A percentile compares a stretch with the other conserved stretches of the same genome.
These are phyloP conservation scores for Chrysochloris asiatica DNA, from an alignment of 2,113 vertebrate species.

Conservation along the genomic window DNA sequence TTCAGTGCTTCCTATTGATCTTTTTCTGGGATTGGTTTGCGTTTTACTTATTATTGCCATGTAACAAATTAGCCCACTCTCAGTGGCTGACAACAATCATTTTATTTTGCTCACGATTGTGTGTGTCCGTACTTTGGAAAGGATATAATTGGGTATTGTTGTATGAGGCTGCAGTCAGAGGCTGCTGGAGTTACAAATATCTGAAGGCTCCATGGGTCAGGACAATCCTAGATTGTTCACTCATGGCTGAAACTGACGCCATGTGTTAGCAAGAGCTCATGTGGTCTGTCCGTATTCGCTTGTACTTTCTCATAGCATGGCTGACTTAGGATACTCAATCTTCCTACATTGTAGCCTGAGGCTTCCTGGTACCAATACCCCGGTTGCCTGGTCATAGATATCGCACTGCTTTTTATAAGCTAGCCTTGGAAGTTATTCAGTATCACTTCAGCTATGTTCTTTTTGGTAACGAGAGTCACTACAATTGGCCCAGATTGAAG, in stretches of 20 bases:
- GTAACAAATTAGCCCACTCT: not conserved
- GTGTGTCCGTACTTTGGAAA: not conserved
- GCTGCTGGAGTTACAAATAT: not conserved
- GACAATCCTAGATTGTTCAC: not conserved
- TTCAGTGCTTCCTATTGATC: not conserved
- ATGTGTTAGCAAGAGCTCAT: not conserved
- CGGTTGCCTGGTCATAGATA: too few relatives aligned
- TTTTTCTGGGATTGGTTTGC: slow-evolving; percentile 8
- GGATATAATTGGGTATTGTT: too few relatives aligned
- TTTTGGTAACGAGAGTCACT: not conserved
- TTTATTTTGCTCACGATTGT: not conserved
- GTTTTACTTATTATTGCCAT: not conserved
- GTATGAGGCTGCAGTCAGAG: not conserved
- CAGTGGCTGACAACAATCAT: not conserved
- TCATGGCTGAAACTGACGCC: not conserved
- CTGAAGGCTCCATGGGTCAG: not conserved
- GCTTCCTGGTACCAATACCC: not conserved
- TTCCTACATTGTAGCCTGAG: not conserved
- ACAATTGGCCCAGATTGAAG: not conserved
- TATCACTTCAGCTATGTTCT: not conserved
- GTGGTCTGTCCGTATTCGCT: not conserved
- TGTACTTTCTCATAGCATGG: not conserved
- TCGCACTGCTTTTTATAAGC: not conserved
- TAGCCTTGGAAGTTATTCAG: not conserved
- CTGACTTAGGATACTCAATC: not conserved